Evolutionary conservation across 2,113 vertebrate species (phyloP), one percentile per base, ranked within the genome.

Genomic region (Xiphophorus couchianus): DNA sequence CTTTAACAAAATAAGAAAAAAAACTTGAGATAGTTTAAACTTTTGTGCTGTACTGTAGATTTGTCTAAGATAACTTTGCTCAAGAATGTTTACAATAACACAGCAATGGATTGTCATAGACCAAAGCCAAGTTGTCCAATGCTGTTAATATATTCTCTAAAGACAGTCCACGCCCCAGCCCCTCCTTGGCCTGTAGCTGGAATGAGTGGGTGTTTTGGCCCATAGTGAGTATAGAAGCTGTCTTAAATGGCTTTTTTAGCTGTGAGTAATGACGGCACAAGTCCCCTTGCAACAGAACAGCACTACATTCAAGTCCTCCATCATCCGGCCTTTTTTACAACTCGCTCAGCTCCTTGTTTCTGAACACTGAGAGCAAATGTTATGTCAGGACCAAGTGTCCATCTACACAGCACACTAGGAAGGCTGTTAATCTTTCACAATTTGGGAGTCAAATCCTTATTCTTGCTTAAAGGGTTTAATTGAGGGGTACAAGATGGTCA

Each of bases 231-330:
- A 66, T 66, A 73, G 71, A 71, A 80, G 84, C 75, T 73, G 82
- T 67, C 73, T 83, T 64, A 76, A 85, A 88, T 70, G 54, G 82
- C 70, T 89, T 85, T 71, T 86, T 81, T 71, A 66, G 29, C 71
- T 62, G 62, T 82, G 66, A 87, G 71, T 84, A 89, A 91, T 90
- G 69, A 66, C 5, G 69, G 44, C 48, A 69, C 83, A 86, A 60
- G 67, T 58, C 81, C 82, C 66, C 81, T 76, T 7, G 8, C 66
- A 54, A 62, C 66, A 35, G 29, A 81, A 74, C 69, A 77, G 78
- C 62, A 70, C 71, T 44, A 76, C 66, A 63, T 72, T 65, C 60
- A 66, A n/a, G 74, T 63, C 22, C 22, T 80, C 62, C 69, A 73
- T 37, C 28, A 14, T 62, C 30, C 58, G 31, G 62, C 39, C 48